A percentile compares a stretch with the other conserved stretches of the same genome.
phyloP scores from a whole-genome alignment of 2,888 invertebrate genomes.

The Eretmocerus hayati region DNA sequence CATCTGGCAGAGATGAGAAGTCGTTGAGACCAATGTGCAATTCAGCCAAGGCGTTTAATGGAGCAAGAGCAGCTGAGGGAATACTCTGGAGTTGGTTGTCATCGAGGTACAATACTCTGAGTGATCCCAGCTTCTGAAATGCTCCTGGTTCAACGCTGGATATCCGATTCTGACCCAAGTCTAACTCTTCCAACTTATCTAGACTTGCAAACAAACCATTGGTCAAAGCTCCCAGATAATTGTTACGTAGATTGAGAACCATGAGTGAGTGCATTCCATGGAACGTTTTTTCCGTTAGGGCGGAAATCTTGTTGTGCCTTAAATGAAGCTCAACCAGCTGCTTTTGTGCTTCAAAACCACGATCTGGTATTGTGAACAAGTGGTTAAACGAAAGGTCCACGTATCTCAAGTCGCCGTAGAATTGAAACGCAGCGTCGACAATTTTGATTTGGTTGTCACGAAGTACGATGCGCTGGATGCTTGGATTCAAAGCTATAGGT shows the following conservation, averaged over 20 bases:
- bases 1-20: slow-evolving; percentile 67
- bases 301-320: slow-evolving; percentile 78
- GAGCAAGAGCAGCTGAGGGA: slow-evolving; percentile 66
- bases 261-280: slow-evolving; percentile 70
- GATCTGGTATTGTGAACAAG: slow-evolving; percentile 71
- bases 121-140: slow-evolving; percentile 67
- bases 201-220: slow-evolving; percentile 68
- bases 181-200: slow-evolving; percentile 73
- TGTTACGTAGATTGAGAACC: slow-evolving; percentile 73
- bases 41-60: slow-evolving; percentile 73
- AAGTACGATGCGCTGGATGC: slow-evolving; percentile 76
- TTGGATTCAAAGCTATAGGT: slow-evolving; percentile 86
- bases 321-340: slow-evolving; percentile 77
- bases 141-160: slow-evolving; percentile 70
- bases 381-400: slow-evolving; percentile 80
- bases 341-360: slow-evolving; percentile 72
- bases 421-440: slow-evolving; percentile 80
- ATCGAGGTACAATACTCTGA: slow-evolving; percentile 74
- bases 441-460: slow-evolving; percentile 82
- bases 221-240: slow-evolving; percentile 72
- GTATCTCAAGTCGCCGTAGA: slow-evolving; percentile 79
- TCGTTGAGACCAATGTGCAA: slow-evolving; percentile 78
- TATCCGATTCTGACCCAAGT: slow-evolving; percentile 79
- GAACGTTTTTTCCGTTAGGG: slow-evolving; percentile 72
- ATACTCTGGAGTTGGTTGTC: slow-evolving; percentile 75